Evolutionary conservation across 1,140 invertebrate species (phyloP), one percentile per base, ranked within the genome.

Genomic region (Nixonia krombeini): DNA sequence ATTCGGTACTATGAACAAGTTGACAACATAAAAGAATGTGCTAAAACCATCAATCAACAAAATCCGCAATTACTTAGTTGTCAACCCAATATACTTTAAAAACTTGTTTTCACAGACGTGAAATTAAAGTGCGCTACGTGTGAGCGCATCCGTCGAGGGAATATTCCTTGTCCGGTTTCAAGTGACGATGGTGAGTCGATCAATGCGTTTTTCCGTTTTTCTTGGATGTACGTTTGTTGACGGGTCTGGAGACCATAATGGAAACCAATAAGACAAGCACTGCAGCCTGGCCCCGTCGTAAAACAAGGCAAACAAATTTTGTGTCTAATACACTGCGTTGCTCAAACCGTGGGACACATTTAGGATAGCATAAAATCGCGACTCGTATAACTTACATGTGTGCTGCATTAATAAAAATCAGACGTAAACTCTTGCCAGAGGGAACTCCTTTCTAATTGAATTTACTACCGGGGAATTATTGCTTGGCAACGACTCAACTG

Each of bases 281-380:
- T 79, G 78, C 75, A 76, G 74, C 69, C 78, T 83, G 82, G 74
- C 67, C 62, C 69, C 57, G 73, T 78, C 82, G 77, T 84, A 84
- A 84, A 84, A 80, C 78, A 74, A 56, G 62, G 75, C 80, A 84
- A 84, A 84, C 81, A 84, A 84, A 83, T 84, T 81, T 80, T 75
- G 70, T 66, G 45, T 67, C 58, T 72, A 64, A 65, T 64, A 61
- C 62, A 68, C 61, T 45, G 67, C 58, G 67, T 70, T 56, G 56
- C 41, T 41, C 56, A 52, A 61, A 64, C 50, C 52, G 56, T 58
- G 61, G 47, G 61, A 59, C 56, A 56, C 64, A n/a, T 70, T 66
- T 55, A 58, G 55, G 61, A 65, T 51, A 58, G 49, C 66, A 70
- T 70, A 73, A 72, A 72, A 72, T 64, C 56, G 53, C 28, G 51